Evolutionary conservation across 1,140 invertebrate genomes (phyloP), one percentile per base, ranked within the genome.

Genomic region (Notospermus geniculatus): DNA sequence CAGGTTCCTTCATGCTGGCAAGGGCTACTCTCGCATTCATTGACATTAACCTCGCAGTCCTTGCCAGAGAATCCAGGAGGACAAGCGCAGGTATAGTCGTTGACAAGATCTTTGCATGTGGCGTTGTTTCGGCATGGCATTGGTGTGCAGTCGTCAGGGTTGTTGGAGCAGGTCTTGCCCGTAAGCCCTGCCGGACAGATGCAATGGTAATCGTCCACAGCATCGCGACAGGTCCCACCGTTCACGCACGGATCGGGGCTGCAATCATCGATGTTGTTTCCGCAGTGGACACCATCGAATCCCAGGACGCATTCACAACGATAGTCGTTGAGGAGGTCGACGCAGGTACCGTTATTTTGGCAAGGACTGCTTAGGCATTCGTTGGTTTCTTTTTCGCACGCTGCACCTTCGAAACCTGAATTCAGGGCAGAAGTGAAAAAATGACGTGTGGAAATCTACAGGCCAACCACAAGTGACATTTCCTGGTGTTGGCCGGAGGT

Each of bases 221-320:
- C 27, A 56, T 74, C 71, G 1, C 56, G 85, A 74, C 95, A 97
- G 0, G 89, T 91, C 0, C 91, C 93, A 1, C 89, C 89, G 71
- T 97, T 95, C 71, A 93, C 88, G 73, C 94, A 97, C 0, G 93
- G 93, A 69, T 87, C 88, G 7, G 89, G 89, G 0, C 85, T 85
- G 60, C 74, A 76, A 36, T 73, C 71, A 59, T 76, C 57, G 36
- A 71, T 57, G 54, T 65, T 61, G 39, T 39, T 53, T 54, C 63
- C 59, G 60, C 69, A 71, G 27, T 43, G 39, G 0, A 32, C 28
- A 29, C 72, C 72, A 43, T 62, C 46, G 23, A 66, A 71, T 2
- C 58, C 58, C 13, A 41, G 46, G 60, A 86, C 85, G 78, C 78
- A 80, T 1, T 46, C 54, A 63, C 78, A 80, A 9, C 59, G 9